These are phyloP conservation scores for Trichonephila clavipes DNA, from an alignment of 1,140 invertebrate genomes.

Conservation along the genomic window DNA sequence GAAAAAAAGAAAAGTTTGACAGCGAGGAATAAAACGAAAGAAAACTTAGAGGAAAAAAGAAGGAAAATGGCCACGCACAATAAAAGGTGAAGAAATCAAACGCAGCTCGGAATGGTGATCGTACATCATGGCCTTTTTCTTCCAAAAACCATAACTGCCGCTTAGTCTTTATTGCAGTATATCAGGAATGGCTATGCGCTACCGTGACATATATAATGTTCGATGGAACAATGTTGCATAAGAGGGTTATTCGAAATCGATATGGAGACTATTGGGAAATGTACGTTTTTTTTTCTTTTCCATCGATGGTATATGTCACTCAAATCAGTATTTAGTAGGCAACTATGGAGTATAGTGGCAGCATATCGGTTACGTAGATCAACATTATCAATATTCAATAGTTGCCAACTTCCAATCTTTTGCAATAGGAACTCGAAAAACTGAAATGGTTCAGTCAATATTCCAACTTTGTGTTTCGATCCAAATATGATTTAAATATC, in stretches of 20 bases:
- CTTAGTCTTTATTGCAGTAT: slow-evolving; percentile 66
- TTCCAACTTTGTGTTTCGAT: not conserved
- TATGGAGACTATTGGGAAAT: slow-evolving; percentile 7
- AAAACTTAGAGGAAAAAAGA: not conserved
- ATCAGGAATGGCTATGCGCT: slow-evolving; percentile 59
- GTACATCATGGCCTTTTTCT: slow-evolving; percentile 63
- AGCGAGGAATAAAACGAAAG: slow-evolving; percentile 43
- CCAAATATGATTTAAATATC: too few relatives aligned
- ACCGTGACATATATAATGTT: slow-evolving; percentile 34
- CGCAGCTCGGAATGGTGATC: slow-evolving; percentile 58
- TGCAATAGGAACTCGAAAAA: not conserved
- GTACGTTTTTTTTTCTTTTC: not conserved
- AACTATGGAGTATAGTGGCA: not conserved
- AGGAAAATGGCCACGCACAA: slow-evolving; percentile 47
- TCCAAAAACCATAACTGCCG: slow-evolving; percentile 47
- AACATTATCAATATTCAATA: slow-evolving; percentile 35
- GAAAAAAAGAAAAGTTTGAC: not conserved
- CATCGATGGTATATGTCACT: not conserved
- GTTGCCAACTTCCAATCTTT: not conserved
- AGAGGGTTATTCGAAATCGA: slow-evolving; percentile 50
- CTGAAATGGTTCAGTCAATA: not conserved
- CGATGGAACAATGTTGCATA: slow-evolving; percentile 37
- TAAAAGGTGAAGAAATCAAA: slow-evolving; percentile 72
- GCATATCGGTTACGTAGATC: slow-evolving; percentile 11
- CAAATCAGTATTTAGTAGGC: slow-evolving; percentile 49